Base-by-base conservation (phyloP, 2,888 invertebrate species). In the Lepidochitona cinerea region DNA sequence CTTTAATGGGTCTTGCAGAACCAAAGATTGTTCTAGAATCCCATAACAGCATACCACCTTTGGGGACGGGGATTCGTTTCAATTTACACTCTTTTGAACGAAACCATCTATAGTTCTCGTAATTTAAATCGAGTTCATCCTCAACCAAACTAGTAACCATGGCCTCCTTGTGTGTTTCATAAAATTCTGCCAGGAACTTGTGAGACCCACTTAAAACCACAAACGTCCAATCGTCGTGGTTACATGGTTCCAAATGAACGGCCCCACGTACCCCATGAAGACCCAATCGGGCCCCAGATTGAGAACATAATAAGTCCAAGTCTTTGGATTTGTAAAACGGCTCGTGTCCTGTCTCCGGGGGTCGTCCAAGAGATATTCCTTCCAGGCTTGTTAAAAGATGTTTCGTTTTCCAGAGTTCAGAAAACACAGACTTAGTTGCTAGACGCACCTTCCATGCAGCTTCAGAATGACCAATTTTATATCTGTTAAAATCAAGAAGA, bases 41-140 rank as follows among this genome's bases (percentile, higher is more conserved):
- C 88, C 88, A 88, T 12, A 88, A 72, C 6, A 87, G 80, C 77
- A 88, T 82, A 5, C 86, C 87, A 0, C 88, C 88, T 73, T 84
- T 84, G 0, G 87, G 85, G 7, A 84, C 84, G 0, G 86, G 76
- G 12, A 88, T 79, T 29, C 85, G 76, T 66, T 78, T 81, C 1
- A 81, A 68, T 33, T 23, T 37, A 72, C 86, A 86, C 1, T 82
- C 84, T 52, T 77, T 79, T 4, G 72, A 41, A 32, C 68, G 66
- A 41, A 79, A 83, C 78, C 84, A 83, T 23, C 81, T 74, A 2
- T 82, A 54, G 29, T 85, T 81, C 5, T 79, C 72, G 9, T 81
- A 73, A 32, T 68, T 71, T 2, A 86, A 71, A 0, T 49, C 26
- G 37, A 80, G 81, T 54, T 75, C 80, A 26, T 80, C 78, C 23